A percentile compares a stretch with the other conserved stretches of the same genome.
phyloP scores from a whole-genome alignment of 2,888 invertebrate species.

The Zaprionus bogoriensis region DNA sequence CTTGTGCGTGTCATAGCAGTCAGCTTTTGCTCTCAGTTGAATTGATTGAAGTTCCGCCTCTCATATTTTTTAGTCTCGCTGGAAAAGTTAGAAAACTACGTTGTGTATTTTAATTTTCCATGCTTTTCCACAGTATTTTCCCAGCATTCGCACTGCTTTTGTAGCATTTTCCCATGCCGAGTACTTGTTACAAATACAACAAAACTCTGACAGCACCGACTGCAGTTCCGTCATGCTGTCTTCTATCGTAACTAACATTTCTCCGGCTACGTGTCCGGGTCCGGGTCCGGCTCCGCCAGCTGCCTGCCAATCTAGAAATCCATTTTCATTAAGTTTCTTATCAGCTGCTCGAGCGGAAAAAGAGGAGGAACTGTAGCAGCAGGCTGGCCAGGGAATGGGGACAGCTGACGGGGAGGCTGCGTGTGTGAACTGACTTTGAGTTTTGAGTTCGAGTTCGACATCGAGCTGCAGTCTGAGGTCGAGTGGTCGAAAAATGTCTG shows the following conservation, averaged over 20 bases:
- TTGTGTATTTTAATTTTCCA: not conserved
- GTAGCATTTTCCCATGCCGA: not conserved
- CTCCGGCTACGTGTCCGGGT: not conserved
- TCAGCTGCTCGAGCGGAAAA: not conserved
- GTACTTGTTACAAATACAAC: not conserved
- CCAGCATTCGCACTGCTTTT: too few species aligned
- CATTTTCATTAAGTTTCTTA: constrained; percentile 59
- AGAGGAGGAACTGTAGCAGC: not conserved
- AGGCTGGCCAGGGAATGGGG: not conserved
- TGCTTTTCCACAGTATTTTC: not conserved
- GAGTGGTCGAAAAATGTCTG: constrained; percentile 12
- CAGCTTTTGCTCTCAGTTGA: not conserved
- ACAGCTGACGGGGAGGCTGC: not conserved
- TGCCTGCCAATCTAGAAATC: constrained; percentile 44
- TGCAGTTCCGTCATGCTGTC: not conserved
- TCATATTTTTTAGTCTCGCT: too few species aligned
- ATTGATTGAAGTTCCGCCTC: too few species aligned
- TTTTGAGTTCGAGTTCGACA: too few species aligned
- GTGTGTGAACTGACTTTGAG: constrained; percentile 15
- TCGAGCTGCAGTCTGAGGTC: constrained; percentile 3
- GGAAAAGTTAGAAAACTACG: not conserved
- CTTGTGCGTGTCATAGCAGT: not conserved
- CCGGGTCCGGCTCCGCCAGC: not conserved
- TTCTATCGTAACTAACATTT: not conserved
- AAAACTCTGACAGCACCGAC: too few species aligned